Evolutionary conservation across 2,888 invertebrate genomes (phyloP).

Genomic region (Mesochorus sp.): DNA sequence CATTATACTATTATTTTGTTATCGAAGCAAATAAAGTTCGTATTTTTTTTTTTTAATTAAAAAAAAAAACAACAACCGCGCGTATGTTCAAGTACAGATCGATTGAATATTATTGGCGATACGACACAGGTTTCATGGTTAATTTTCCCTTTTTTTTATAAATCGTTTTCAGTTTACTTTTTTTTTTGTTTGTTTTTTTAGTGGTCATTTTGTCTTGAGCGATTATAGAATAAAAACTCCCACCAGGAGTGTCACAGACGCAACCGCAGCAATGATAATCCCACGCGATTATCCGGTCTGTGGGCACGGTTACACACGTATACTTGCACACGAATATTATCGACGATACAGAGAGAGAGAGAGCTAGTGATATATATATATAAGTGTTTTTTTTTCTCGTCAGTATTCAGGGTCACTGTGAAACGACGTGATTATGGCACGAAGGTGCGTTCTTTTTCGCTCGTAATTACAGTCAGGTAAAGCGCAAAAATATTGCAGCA

Average conservation of each 20-base stretch:
- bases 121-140: not conserved
- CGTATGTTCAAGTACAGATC: too few species aligned
- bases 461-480: not conserved
- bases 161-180: not conserved
- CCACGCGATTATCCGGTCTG: constrained; percentile 11
- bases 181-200: not conserved
- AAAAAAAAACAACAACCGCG: not conserved
- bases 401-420: constrained; percentile 46
- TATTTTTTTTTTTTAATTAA: not conserved
- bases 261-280: not conserved
- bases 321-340: too few species aligned
- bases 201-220: not conserved
- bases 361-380: too few species aligned
- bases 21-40: too few species aligned
- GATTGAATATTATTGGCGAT: not conserved
- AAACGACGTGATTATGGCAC: constrained; percentile 25
- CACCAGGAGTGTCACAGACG: not conserved
- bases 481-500: constrained; percentile 27
- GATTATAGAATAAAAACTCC: constrained; percentile 8
- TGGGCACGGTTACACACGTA: constrained; percentile 8
- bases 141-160: not conserved
- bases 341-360: too few species aligned
- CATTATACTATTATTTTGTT: too few species aligned
- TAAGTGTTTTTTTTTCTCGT: not conserved
- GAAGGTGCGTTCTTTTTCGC: constrained; percentile 11